Percentiles rank a stretch among this genome's conserved stretches.
Conservation (phyloP, 2,797 vertebrate species). For the Urocyon cinereoargenteus region DNA sequence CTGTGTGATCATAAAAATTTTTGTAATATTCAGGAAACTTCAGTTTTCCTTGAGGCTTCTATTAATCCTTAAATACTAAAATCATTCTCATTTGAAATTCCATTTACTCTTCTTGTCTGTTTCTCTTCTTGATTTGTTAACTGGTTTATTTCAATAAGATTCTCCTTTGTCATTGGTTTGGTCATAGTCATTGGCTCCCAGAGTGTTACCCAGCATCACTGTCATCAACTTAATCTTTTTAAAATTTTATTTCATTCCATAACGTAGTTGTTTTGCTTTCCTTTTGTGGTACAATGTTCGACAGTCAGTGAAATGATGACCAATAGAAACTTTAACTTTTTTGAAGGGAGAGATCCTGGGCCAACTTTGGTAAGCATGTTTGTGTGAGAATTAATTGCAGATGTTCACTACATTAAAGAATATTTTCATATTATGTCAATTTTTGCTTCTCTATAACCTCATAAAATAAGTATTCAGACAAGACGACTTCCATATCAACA, state of each 20-base stretch:
- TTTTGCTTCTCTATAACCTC: constrained; percentile 16
- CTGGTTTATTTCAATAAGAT: neutral
- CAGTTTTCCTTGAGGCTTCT: neutral
- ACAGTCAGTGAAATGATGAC: neutral
- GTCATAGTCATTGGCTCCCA: neutral
- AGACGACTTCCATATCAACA: neutral
- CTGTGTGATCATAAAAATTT: neutral
- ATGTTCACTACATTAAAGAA: neutral
- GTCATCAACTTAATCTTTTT: neutral
- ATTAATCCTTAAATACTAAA: neutral
- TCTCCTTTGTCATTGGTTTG: neutral
- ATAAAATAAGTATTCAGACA: neutral
- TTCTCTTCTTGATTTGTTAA: neutral
- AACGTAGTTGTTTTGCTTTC: neutral
- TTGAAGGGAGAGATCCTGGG: neutral
- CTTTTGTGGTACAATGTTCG: neutral
- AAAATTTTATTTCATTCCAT: neutral
- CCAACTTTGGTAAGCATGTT: neutral
- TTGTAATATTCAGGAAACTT: neutral
- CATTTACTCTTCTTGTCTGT: neutral
- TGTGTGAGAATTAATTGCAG: neutral
- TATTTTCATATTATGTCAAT: constrained; percentile 6
- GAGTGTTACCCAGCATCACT: neutral
- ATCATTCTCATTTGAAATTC: neutral
- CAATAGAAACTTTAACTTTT: neutral